A percentile compares a stretch with the other conserved stretches of the same genome.
These are phyloP conservation scores for Netelia melanura DNA, from an alignment of 2,888 invertebrate genomes.

Conservation along the genomic window DNA sequence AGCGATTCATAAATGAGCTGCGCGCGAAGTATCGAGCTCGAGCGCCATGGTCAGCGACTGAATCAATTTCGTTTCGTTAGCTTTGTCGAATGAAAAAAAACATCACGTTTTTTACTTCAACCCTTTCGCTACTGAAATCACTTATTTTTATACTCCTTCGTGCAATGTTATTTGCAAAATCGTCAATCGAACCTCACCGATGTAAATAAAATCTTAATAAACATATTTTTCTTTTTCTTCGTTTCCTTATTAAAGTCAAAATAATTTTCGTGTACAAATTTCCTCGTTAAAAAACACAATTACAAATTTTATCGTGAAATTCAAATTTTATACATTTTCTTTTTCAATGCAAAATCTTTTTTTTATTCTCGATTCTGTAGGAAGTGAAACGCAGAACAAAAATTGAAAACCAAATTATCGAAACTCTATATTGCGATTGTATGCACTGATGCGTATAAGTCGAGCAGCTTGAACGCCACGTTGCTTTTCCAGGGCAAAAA, in stretches of 20 bases:
- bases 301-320: background rate
- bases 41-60: conserved; percentile 5
- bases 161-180: too few species aligned
- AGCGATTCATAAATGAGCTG: conserved; percentile 47
- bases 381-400: conserved; percentile 3
- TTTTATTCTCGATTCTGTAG: background rate
- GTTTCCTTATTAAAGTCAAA: too few species aligned
- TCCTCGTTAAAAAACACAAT: background rate
- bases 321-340: background rate
- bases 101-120: background rate
- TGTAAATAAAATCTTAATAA: too few species aligned
- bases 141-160: background rate
- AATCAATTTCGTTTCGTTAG: background rate
- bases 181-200: too few species aligned
- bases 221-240: too few species aligned
- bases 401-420: background rate
- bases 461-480: conserved; percentile 50
- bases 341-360: background rate
- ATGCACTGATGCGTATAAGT: conserved; percentile 23
- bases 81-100: background rate
- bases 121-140: background rate
- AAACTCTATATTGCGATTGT: background rate
- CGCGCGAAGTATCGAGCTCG: conserved; percentile 30
- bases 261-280: too few species aligned
- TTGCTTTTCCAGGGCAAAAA: conserved; percentile 48